Conservation (phyloP, 2,888 invertebrate species). For the Mactromeris polynyma region DNA sequence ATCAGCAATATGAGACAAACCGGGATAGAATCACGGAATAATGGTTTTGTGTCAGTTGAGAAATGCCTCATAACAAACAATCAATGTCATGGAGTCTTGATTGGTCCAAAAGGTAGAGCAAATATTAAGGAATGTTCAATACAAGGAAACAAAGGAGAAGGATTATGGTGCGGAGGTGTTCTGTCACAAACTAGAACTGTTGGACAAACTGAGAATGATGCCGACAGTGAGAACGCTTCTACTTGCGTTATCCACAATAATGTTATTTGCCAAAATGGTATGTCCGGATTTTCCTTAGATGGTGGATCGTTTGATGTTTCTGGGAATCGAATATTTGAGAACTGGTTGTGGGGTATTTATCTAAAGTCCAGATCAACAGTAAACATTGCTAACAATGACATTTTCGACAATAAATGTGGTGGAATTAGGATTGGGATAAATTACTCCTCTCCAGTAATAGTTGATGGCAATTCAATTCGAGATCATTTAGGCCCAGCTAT, state of each 20-base stretch:
- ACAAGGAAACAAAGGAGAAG: constrained; percentile 44
- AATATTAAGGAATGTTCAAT: constrained; percentile 21
- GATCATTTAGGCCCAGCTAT: constrained; percentile 45
- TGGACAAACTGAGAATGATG: constrained; percentile 6
- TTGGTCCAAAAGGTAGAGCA: constrained; percentile 37
- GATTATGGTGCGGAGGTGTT: constrained; percentile 36
- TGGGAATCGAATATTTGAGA: constrained; percentile 40
- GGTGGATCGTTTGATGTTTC: constrained; percentile 41
- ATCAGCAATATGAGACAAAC: constrained; percentile 45
- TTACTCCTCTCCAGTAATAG: constrained; percentile 34
- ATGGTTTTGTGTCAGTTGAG: constrained; percentile 25
- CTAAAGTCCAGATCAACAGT: constrained; percentile 34
- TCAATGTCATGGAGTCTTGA: constrained; percentile 39
- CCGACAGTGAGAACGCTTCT: background rate
- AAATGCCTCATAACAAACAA: constrained; percentile 43
- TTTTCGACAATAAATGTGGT: constrained; percentile 52
- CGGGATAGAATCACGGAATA: constrained; percentile 48
- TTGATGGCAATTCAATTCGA: constrained; percentile 51
- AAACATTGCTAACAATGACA: constrained; percentile 33
- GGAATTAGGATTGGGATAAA: constrained; percentile 43
- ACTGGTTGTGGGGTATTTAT: constrained; percentile 54
- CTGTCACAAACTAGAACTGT: background rate
- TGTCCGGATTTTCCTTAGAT: constrained; percentile 41
- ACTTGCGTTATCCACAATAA: constrained; percentile 26
- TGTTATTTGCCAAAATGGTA: constrained; percentile 48